Evolutionary conservation across 2,888 invertebrate genomes (phyloP).

Genomic region (Himalopsyche tibetana): DNA sequence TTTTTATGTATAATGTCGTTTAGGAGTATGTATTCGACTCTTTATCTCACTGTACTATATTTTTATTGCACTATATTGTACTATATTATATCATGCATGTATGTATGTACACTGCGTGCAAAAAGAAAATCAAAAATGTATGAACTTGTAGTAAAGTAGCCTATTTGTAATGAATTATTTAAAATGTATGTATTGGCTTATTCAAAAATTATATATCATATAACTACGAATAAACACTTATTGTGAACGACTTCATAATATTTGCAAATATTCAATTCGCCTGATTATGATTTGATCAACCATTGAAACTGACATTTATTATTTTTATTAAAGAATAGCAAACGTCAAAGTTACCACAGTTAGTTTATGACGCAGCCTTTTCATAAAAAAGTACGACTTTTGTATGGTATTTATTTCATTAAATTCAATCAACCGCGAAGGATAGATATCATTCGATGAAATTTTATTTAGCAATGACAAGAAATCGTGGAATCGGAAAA

Average conservation of each 20-base stretch:
- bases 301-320: not conserved
- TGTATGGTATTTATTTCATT: constrained; percentile 1
- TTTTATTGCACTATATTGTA: no score
- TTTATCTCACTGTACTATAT: no score
- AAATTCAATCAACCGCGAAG: not conserved
- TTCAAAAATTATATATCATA: no score
- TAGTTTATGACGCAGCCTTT: not conserved
- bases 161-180: no score
- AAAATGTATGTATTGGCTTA: no score
- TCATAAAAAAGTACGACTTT: not conserved
- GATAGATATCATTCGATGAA: not conserved
- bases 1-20: no score
- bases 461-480: not conserved
- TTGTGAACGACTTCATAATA: not conserved
- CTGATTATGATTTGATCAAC: not conserved
- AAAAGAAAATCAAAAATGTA: no score
- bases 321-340: not conserved
- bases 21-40: no score
- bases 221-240: no score
- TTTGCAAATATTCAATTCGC: not conserved
- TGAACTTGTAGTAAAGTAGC: no score
- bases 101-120: no score
- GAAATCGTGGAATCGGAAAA: not conserved
- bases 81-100: no score
- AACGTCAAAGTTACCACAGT: not conserved